A percentile compares a stretch with the other conserved stretches of the same genome.
phyloP scores from a whole-genome alignment of 2,888 invertebrate species.

The Sepiola atlantica region DNA sequence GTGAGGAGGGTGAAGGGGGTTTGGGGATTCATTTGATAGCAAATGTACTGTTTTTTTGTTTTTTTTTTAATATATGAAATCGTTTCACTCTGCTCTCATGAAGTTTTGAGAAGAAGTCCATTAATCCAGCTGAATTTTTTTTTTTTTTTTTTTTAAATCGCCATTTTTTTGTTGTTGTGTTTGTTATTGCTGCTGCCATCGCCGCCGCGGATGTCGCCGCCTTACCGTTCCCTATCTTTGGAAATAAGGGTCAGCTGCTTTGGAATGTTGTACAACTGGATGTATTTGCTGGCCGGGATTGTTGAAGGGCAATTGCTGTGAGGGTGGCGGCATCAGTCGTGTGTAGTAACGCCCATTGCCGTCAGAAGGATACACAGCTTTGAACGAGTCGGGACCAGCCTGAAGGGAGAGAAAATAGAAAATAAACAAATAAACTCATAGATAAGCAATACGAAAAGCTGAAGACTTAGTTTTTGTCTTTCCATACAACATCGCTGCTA shows the following conservation, averaged over 20 bases:
- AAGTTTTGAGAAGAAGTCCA: slow-evolving; percentile 37
- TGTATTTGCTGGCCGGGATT: slow-evolving; percentile 32
- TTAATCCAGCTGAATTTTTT: background rate
- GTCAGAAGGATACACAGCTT: slow-evolving; percentile 36
- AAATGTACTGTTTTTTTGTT: background rate
- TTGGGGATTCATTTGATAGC: background rate
- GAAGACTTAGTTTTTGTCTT: too few species aligned
- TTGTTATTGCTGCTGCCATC: background rate
- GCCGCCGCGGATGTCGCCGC: too few species aligned
- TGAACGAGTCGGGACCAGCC: slow-evolving; percentile 42
- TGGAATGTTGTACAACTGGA: slow-evolving; percentile 34
- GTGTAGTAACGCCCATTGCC: slow-evolving; percentile 24
- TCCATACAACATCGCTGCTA: too few species aligned
- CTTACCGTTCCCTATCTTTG: background rate
- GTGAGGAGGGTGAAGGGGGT: background rate
- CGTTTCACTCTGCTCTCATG: slow-evolving; percentile 24
- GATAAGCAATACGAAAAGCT: too few species aligned
- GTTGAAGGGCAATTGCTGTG: slow-evolving; percentile 13
- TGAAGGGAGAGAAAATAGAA: slow-evolving; percentile 8
- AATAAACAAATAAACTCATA: background rate
- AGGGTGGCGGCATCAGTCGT: background rate
- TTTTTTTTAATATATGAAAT: background rate
- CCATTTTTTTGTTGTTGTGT: background rate
- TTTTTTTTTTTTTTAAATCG: too few species aligned
- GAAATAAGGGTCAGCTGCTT: slow-evolving; percentile 34